Evolutionary conservation across 2,888 invertebrate species (phyloP), one percentile per base, ranked within the genome.

Genomic region (Polydrusus cervinus): DNA sequence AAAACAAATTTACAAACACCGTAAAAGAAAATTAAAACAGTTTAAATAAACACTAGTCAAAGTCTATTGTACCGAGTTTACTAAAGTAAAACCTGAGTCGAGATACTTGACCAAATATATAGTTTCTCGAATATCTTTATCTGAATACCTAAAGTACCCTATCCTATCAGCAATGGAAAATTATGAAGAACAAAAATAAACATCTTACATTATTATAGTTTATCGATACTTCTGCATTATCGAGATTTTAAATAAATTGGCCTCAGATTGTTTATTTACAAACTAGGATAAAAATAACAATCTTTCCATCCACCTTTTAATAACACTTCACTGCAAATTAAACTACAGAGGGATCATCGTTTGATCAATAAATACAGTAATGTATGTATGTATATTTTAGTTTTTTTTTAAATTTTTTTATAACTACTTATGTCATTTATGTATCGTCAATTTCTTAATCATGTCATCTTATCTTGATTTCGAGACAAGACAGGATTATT

Each of bases 131-230:
- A 25, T 55, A 20, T 40, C 60, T 62, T 73, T 73, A 76, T 73
- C 73, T 51, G 13, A 38, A 34, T 53, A 62, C 66, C 74, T 75
- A 73, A 61, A 55, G 74, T 77, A 79, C 75, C 34, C 34, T 34
- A 34, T 34, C 34, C 77, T 79, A 82, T 81, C 81, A 80, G 79
- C 74, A 80, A 66, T 81, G 82, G 82, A 82, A 82, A 81, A 78
- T 80, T 81, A 74, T 79, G 77, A 75, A 77, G 69, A 77, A 78
- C 75, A 79, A 67, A 78, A 77, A 76, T 75, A 80, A 80, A 71
- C 61, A 78, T 75, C 64, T 34, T 55, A 55, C 55, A 60, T 60
- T 38, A 55, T 55, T 55, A 14, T 18, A 60, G 64, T 47, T 47
- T 73, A 73, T 73, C 74, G 62, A 73, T 73, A 70, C 49, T 70